Conservation (phyloP, 1,140 invertebrate species). For the Cecropterus lyciades region DNA sequence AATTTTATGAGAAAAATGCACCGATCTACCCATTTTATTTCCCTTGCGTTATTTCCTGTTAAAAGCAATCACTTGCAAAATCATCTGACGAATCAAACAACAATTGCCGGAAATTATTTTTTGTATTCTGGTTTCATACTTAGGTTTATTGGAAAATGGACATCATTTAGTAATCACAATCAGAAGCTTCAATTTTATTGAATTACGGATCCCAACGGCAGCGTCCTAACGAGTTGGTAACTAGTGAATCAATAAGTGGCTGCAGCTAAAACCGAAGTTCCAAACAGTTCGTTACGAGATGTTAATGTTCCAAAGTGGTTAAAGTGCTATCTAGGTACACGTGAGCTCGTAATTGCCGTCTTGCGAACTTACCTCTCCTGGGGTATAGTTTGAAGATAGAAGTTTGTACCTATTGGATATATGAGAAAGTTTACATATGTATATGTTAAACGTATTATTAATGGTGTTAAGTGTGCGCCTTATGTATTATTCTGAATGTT, state of each 20-base stretch:
- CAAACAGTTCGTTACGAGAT: conserved; percentile 25
- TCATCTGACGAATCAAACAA: too few relatives aligned
- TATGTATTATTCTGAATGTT: too few relatives aligned
- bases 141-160: too few relatives aligned
- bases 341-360: conserved; percentile 25
- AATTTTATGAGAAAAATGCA: too few relatives aligned
- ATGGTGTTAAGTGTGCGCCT: too few relatives aligned
- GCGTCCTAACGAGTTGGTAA: background rate
- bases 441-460: too few relatives aligned
- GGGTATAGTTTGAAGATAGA: conserved; percentile 20
- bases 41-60: too few relatives aligned
- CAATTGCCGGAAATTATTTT: too few relatives aligned
- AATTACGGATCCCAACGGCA: background rate
- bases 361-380: conserved; percentile 22
- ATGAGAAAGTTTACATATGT: too few relatives aligned
- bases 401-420: conserved; percentile 8
- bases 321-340: conserved; percentile 29
- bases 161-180: too few relatives aligned
- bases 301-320: conserved; percentile 32
- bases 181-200: background rate
- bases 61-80: too few relatives aligned
- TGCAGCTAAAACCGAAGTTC: conserved; percentile 31
- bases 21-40: too few relatives aligned
- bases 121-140: background rate
- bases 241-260: conserved; percentile 19